phyloP scores from a whole-genome alignment of 2,797 vertebrate species.

The Silurus lanzhouensis region DNA sequence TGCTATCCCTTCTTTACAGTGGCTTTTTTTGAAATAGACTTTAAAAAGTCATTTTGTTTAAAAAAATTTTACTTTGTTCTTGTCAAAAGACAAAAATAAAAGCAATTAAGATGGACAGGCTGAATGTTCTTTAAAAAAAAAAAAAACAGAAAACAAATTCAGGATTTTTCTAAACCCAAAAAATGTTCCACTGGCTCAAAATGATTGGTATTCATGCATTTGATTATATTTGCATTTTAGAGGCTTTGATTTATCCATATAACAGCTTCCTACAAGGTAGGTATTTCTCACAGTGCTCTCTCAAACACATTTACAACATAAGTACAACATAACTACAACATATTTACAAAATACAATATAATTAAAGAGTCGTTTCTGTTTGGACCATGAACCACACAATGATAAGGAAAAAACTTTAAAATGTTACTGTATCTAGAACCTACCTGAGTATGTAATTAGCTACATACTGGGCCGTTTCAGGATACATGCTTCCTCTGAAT shows the following conservation, averaged over 20 bases:
- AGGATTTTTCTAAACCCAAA: neutral
- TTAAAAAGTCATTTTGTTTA: neutral
- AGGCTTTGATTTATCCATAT: neutral
- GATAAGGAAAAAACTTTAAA: neutral
- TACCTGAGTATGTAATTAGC: conserved; percentile 67
- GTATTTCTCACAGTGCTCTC: neutral
- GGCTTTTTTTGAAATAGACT: neutral
- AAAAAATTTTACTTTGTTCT: neutral
- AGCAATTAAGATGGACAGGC: too few relatives aligned
- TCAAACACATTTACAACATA: neutral
- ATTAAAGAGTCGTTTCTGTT: neutral
- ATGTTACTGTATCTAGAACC: conserved; percentile 11
- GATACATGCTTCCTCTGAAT: conserved; percentile 51
- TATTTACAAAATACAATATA: too few relatives aligned
- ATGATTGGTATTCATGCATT: neutral
- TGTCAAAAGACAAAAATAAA: neutral
- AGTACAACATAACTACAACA: neutral
- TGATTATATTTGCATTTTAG: neutral
- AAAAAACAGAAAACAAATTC: neutral
- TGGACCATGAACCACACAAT: neutral
- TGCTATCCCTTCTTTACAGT: neutral
- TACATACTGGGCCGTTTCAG: conserved; percentile 65
- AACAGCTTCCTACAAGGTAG: neutral
- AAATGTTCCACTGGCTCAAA: neutral
- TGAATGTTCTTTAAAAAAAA: neutral